These are phyloP conservation scores for Stylophora pistillata DNA, from an alignment of 64 coral and sea anemone species.

Conservation along the genomic window DNA sequence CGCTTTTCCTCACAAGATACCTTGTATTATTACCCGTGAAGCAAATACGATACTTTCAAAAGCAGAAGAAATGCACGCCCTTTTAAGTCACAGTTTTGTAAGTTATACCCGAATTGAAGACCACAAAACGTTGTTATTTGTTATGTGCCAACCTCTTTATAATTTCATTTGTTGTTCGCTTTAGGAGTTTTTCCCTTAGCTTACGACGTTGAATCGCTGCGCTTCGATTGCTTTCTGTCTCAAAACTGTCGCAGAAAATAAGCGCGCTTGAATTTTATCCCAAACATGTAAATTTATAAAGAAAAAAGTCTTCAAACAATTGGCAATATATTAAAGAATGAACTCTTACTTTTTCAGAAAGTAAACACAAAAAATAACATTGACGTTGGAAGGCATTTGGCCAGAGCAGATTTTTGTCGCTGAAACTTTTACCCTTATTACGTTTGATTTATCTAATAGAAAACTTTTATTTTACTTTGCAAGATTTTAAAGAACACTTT, in stretches of 20 bases:
- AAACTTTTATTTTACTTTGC: not conserved
- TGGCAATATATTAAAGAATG: not conserved
- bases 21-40: not conserved
- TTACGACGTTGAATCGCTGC: not conserved
- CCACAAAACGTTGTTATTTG: not conserved
- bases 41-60: not conserved
- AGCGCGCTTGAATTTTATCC: not conserved
- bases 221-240: not conserved
- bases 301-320: not conserved
- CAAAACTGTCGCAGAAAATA: not conserved
- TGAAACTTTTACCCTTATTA: not conserved
- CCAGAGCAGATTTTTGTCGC: not conserved
- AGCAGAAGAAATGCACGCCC: not conserved
- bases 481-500: not conserved
- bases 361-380: not conserved
- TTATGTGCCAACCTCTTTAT: not conserved
- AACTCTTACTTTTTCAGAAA: not conserved
- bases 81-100: not conserved
- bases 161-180: not conserved
- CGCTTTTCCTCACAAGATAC: not conserved
- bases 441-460: not conserved
- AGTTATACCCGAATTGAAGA: not conserved
- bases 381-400: not conserved
- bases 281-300: not conserved
- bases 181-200: not conserved